Evolutionary conservation across 1,140 invertebrate genomes (phyloP).

Genomic region (Littorina saxatilis): DNA sequence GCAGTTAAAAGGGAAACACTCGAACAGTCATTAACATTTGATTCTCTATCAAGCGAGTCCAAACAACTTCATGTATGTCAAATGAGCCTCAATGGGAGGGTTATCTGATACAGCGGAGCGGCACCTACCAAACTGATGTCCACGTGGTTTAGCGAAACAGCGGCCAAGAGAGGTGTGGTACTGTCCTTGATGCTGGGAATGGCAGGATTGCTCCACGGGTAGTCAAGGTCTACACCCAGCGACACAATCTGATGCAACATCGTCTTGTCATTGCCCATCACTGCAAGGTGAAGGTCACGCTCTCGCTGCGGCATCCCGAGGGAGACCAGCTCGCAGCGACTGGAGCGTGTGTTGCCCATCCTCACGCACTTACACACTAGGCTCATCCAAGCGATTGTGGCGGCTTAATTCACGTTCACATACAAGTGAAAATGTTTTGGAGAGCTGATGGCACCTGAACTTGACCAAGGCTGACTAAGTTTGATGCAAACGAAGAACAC

Average conservation of each 20-base stretch:
- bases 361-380: constrained; percentile 11
- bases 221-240: constrained; percentile 72
- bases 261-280: constrained; percentile 72
- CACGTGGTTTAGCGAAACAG: constrained; percentile 74
- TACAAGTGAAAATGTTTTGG: not conserved
- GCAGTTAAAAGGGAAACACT: too few relatives aligned
- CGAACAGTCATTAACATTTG: too few relatives aligned
- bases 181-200: constrained; percentile 74
- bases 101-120: too few relatives aligned
- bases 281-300: constrained; percentile 71
- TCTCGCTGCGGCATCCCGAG: constrained; percentile 72
- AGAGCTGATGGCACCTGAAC: too few relatives aligned
- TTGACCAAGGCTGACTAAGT: too few relatives aligned
- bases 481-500: too few relatives aligned
- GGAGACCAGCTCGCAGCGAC: constrained; percentile 63
- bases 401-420: too few relatives aligned
- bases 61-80: too few relatives aligned
- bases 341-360: constrained; percentile 74
- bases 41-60: too few relatives aligned
- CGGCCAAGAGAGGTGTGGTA: constrained; percentile 72
- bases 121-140: constrained; percentile 71
- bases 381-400: constrained; percentile 20
- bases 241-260: constrained; percentile 59
- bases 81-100: too few relatives aligned
- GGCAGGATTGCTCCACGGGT: constrained; percentile 73